Evolutionary conservation across 2,113 vertebrate species (phyloP).

Genomic region (Triplophysa tibetana): DNA sequence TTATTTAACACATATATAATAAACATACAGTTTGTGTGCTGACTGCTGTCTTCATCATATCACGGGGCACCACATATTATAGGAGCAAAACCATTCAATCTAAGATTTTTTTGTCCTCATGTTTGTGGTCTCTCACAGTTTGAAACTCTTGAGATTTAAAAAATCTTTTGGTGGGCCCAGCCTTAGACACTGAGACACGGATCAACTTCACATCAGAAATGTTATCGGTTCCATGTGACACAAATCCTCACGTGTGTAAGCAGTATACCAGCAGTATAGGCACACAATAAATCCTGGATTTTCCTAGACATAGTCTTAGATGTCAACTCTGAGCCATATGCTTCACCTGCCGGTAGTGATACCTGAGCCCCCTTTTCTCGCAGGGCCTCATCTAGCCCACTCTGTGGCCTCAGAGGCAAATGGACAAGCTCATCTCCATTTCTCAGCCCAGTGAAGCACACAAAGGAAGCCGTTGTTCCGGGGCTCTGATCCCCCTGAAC

Average conservation of each 20-base stretch:
- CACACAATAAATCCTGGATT: conserved; percentile 19
- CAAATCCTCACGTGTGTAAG: neutral
- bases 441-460: conserved; percentile 65
- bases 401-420: conserved; percentile 61
- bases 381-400: conserved; percentile 45
- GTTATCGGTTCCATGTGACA: neutral
- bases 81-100: too few species aligned
- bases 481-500: conserved; percentile 47
- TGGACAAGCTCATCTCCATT: conserved; percentile 69
- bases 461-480: conserved; percentile 68
- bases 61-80: too few species aligned
- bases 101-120: too few species aligned
- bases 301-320: conserved; percentile 15
- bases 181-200: too few species aligned
- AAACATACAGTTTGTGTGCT: too few species aligned
- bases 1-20: too few species aligned
- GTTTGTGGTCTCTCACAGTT: too few species aligned
- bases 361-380: conserved; percentile 50
- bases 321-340: conserved; percentile 16
- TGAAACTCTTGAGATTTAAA: too few species aligned
- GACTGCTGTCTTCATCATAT: too few species aligned
- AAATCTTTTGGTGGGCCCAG: too few species aligned
- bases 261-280: neutral
- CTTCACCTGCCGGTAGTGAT: conserved; percentile 52
- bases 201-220: neutral